These are phyloP conservation scores for Drosophila nr. perissopoda DNA, from an alignment of 2,888 invertebrate genomes.

Conservation along the genomic window DNA sequence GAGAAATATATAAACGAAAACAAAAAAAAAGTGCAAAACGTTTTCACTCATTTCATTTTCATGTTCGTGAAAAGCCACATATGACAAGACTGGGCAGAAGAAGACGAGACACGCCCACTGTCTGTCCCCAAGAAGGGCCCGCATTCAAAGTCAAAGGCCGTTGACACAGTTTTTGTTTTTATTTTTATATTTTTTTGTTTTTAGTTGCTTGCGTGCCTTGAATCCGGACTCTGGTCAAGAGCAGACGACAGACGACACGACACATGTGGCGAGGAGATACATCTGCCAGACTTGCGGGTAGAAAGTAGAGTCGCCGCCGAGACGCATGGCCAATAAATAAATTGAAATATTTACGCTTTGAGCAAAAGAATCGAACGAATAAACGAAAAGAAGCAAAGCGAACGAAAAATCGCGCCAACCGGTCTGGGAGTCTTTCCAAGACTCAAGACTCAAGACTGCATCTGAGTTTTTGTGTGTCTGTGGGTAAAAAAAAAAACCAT, in stretches of 20 bases:
- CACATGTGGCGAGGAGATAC: conserved; percentile 58
- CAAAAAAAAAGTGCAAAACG: conserved; percentile 57
- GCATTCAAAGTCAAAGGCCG: conserved; percentile 63
- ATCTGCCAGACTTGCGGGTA: conserved; percentile 53
- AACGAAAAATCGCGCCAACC: conserved; percentile 43
- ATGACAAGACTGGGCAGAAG: conserved; percentile 22
- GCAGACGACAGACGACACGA: conserved; percentile 24
- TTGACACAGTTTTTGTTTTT: conserved; percentile 60
- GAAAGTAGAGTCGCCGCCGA: conserved; percentile 59
- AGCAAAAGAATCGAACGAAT: conserved; percentile 60
- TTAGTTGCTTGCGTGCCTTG: conserved; percentile 50
- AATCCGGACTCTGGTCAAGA: conserved; percentile 61
- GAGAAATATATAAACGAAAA: conserved; percentile 1
- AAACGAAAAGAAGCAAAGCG: conserved; percentile 12
- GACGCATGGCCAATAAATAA: conserved; percentile 76
- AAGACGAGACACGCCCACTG: conserved; percentile 57
- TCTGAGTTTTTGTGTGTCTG: conserved; percentile 22
- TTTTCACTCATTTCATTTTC: conserved; percentile 76
- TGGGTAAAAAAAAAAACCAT: conserved; percentile 40
- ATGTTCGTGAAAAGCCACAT: conserved; percentile 67
- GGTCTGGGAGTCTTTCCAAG: conserved; percentile 45
- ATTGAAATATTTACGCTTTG: conserved; percentile 77
- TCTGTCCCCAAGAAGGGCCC: conserved; percentile 49
- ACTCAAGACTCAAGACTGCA: conserved; percentile 17
- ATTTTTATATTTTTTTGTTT: conserved; percentile 20